Conservation (phyloP, 2,113 vertebrate species). For the Xerus inauris region DNA sequence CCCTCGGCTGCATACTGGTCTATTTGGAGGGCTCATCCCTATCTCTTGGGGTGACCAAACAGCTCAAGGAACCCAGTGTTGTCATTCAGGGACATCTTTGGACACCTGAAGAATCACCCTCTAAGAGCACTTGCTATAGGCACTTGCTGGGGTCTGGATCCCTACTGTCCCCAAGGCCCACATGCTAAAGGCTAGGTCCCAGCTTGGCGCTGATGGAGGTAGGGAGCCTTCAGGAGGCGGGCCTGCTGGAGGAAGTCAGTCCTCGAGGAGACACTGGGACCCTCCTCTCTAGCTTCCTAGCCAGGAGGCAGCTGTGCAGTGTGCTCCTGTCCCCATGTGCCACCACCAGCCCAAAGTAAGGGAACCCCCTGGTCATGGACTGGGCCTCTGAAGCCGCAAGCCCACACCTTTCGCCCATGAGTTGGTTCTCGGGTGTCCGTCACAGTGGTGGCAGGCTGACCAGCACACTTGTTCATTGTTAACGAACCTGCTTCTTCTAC, state of each 20-base stretch:
- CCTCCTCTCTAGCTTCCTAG: not conserved
- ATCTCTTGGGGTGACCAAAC: rapidly evolving
- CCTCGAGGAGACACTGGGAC: not conserved
- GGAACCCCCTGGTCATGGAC: not conserved
- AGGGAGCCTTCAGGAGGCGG: not conserved
- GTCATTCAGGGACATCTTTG: rapidly evolving
- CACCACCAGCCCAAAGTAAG: too few species aligned
- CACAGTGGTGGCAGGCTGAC: not conserved
- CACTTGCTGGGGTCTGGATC: not conserved
- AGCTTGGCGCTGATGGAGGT: too few species aligned
- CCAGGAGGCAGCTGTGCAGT: not conserved
- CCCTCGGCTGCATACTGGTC: not conserved
- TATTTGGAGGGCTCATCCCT: not conserved
- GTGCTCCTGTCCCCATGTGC: not conserved
- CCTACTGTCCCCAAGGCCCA: not conserved
- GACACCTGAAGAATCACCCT: not conserved
- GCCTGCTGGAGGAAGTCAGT: not conserved
- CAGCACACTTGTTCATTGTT: not conserved
- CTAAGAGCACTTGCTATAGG: not conserved
- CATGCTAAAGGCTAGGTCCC: not conserved
- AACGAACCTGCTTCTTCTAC: not conserved
- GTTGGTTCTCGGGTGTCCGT: too few species aligned
- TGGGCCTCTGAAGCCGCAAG: not conserved
- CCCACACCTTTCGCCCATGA: not conserved
- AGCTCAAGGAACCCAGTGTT: not conserved